phyloP scores from a whole-genome alignment of 2,113 vertebrate genomes.

The Patagioenas fasciata region DNA sequence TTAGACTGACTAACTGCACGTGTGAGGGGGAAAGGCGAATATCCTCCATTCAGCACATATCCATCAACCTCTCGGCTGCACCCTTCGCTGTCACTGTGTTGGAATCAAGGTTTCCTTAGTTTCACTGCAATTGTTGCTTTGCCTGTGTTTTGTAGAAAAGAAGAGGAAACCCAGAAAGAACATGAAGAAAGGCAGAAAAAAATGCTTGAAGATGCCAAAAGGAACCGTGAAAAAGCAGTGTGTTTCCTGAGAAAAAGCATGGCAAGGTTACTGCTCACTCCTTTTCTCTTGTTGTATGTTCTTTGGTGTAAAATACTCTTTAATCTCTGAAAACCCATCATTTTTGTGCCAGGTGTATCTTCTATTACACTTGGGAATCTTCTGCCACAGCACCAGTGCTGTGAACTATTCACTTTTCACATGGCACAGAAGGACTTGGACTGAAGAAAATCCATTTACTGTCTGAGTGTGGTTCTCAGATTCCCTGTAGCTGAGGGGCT shows the following conservation, averaged over 20 bases:
- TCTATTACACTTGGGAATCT: neutral
- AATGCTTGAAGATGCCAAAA: slow-evolving; percentile 69
- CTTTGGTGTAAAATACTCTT: neutral
- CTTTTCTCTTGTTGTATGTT: neutral
- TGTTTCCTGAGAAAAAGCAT: slow-evolving; percentile 83
- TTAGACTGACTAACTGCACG: neutral
- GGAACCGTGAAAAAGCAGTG: slow-evolving; percentile 71
- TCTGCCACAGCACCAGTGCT: neutral
- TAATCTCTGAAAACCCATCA: neutral
- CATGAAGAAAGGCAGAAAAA: slow-evolving; percentile 64
- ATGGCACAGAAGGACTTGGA: neutral
- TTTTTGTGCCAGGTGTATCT: neutral
- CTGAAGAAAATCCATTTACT: neutral
- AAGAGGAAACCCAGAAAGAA: slow-evolving; percentile 47
- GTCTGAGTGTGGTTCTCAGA: neutral
- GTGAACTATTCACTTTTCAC: neutral
- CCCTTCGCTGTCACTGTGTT: neutral
- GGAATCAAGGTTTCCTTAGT: neutral
- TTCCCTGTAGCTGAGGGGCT: neutral
- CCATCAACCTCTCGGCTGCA: neutral
- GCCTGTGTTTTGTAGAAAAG: slow-evolving; percentile 72
- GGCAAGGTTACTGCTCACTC: slow-evolving; percentile 73
- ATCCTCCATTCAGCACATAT: neutral
- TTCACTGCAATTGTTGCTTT: neutral
- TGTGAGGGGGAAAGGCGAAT: neutral